phyloP scores from a whole-genome alignment of 2,113 vertebrate genomes.

The Reinhardtius hippoglossoides region DNA sequence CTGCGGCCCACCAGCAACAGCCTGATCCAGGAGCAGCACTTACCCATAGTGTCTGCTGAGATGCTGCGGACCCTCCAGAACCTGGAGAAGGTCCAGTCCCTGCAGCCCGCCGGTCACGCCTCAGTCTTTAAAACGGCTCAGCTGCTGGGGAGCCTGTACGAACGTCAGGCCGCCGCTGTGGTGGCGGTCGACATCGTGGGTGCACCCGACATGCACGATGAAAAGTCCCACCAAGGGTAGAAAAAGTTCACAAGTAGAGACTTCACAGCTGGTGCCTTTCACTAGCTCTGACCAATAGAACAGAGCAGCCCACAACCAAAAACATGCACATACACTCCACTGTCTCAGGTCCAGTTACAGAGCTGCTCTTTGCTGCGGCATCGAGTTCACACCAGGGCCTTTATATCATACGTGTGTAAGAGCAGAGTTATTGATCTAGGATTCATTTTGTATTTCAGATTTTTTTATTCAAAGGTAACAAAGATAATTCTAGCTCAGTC shows the following conservation, averaged over 20 bases:
- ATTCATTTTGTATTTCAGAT: conserved; percentile 19
- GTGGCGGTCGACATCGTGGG: conserved; percentile 17
- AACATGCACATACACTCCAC: conserved; percentile 50
- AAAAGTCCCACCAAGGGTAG: conserved; percentile 67
- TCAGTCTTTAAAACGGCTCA: conserved; percentile 94
- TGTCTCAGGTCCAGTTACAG: conserved; percentile 65
- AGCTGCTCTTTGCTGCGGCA: conserved; percentile 35
- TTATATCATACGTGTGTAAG: not conserved
- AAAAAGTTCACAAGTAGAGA: conserved; percentile 85
- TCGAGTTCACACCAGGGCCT: conserved; percentile 12
- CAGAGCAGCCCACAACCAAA: not conserved
- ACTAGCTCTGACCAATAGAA: conserved; percentile 80
- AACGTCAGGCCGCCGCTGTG: conserved; percentile 81
- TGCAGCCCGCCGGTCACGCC: conserved; percentile 83
- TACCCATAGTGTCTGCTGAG: conserved; percentile 88
- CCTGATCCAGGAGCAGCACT: conserved; percentile 85
- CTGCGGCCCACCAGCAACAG: conserved; percentile 82
- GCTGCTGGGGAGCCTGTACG: conserved; percentile 89
- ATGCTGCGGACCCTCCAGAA: conserved; percentile 90
- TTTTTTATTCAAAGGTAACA: conserved; percentile 2
- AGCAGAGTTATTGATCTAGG: conserved; percentile 15
- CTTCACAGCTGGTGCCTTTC: conserved; percentile 88
- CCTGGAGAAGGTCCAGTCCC: conserved; percentile 85
- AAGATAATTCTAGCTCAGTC: conserved; percentile 22
- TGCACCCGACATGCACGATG: conserved; percentile 64